These are phyloP conservation scores for Platysternon megacephalum DNA, from an alignment of 2,113 vertebrate species.

Conservation along the genomic window DNA sequence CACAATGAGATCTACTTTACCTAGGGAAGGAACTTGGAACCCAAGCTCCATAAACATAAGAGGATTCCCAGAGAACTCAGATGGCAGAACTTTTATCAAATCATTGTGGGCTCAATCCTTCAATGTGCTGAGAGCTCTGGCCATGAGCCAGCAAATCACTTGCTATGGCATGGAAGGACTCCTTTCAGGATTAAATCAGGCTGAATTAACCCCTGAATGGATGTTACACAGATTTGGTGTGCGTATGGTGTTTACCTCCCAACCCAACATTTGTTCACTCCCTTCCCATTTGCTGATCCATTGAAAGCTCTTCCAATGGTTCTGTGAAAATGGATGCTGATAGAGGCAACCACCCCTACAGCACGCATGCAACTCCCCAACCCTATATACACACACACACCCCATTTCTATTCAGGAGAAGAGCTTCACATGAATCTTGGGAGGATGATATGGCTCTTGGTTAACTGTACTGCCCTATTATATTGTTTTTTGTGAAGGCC, in stretches of 20 bases:
- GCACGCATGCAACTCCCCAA: not conserved
- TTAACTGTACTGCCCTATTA: slow-evolving; percentile 24
- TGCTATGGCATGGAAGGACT: not conserved
- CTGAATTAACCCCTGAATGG: not conserved
- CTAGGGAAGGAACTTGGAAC: not conserved
- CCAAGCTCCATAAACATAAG: not conserved
- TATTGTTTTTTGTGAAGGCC: slow-evolving; percentile 34
- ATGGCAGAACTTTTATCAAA: not conserved
- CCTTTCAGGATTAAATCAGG: not conserved
- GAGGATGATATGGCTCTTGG: slow-evolving; percentile 21
- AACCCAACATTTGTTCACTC: not conserved
- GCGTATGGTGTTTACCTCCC: not conserved
- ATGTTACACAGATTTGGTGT: not conserved
- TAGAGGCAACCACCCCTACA: not conserved
- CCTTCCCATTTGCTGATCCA: not conserved
- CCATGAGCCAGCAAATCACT: not conserved
- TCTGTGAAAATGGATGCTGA: not conserved
- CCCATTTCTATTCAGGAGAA: slow-evolving; percentile 42
- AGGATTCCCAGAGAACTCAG: rapidly evolving
- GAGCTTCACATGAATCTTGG: slow-evolving; percentile 36
- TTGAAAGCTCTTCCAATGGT: not conserved
- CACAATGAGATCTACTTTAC: not conserved
- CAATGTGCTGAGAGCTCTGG: not conserved
- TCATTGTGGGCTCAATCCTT: not conserved
- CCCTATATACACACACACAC: not conserved